Conservation (phyloP, 2,113 vertebrate genomes). For the Rhinolophus sinicus region DNA sequence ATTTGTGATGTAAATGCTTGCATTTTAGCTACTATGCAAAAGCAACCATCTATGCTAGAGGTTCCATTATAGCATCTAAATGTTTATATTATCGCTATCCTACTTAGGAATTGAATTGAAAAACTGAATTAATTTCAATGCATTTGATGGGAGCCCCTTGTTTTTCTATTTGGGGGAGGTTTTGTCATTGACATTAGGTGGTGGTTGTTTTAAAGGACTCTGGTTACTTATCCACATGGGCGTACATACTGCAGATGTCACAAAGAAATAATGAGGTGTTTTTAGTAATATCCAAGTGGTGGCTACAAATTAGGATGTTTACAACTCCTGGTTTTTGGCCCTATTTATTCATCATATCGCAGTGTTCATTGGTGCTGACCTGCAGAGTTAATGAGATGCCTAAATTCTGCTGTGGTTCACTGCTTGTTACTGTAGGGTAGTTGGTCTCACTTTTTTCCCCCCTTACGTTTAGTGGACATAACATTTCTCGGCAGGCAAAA, state of each 20-base stretch:
- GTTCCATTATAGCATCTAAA: not conserved
- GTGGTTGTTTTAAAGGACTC: not conserved
- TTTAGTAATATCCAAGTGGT: not conserved
- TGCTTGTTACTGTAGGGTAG: not conserved
- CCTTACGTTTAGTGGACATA: not conserved
- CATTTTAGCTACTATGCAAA: not conserved
- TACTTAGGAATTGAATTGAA: not conserved
- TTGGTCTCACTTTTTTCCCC: not conserved
- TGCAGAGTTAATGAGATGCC: not conserved
- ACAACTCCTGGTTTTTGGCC: not conserved
- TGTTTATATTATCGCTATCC: not conserved
- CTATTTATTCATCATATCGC: not conserved
- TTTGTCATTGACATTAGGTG: not conserved
- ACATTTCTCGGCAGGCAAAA: conserved; percentile 17
- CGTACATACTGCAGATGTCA: too few relatives aligned
- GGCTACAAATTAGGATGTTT: not conserved
- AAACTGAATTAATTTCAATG: not conserved
- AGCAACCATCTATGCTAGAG: not conserved
- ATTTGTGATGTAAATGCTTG: not conserved
- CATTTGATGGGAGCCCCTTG: not conserved
- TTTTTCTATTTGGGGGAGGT: not conserved
- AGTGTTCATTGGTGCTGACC: not conserved
- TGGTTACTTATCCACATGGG: not conserved
- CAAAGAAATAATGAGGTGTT: conserved; percentile 11
- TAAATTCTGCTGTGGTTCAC: not conserved